Conservation (phyloP, 2,888 invertebrate species). For the Elysia crispata region DNA sequence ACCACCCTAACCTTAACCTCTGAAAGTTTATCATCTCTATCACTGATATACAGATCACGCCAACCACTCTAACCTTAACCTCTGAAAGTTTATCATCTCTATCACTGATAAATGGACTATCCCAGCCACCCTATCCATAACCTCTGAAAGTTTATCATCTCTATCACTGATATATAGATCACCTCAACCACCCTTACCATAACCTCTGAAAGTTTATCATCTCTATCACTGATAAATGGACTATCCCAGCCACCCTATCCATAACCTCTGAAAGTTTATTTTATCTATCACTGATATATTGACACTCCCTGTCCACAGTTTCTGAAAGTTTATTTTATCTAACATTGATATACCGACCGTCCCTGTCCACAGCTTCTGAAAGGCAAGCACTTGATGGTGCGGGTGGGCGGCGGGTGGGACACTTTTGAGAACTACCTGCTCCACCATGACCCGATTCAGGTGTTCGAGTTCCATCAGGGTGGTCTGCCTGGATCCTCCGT, state of each 20-base stretch:
- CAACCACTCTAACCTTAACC: no score
- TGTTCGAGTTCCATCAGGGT: constrained; percentile 59
- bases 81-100: neutral
- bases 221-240: no score
- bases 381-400: constrained; percentile 81
- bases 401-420: constrained; percentile 75
- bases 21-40: neutral
- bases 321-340: neutral
- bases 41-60: no score
- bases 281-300: no score
- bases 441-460: constrained; percentile 90
- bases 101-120: no score
- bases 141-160: neutral
- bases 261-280: no score
- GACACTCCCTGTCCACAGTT: neutral
- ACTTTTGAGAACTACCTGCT: constrained; percentile 77
- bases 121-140: no score
- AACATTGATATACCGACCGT: neutral
- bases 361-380: constrained; percentile 84
- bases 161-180: no score
- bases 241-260: no score
- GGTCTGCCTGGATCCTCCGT: constrained; percentile 19
- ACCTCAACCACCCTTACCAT: no score
- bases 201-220: no score
- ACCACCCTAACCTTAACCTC: neutral